A percentile compares a stretch with the other conserved stretches of the same genome.
Evolutionary conservation across 1,140 invertebrate genomes (phyloP).

Genomic region (Monochamus saltuarius): DNA sequence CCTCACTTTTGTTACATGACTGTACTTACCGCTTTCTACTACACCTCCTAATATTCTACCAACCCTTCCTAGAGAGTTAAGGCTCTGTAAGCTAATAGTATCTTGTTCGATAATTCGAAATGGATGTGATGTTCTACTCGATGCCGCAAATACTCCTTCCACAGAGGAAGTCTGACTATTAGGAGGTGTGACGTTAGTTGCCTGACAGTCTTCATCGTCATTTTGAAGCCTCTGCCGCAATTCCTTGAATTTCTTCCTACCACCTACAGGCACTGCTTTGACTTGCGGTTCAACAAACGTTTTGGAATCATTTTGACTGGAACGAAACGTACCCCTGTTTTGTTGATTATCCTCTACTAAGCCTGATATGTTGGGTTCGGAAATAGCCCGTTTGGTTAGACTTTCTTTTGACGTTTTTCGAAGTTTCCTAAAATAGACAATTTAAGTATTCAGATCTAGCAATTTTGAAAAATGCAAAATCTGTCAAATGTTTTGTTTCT

Average conservation of each 20-base stretch:
- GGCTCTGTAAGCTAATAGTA: slow-evolving; percentile 80
- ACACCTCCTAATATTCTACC: slow-evolving; percentile 61
- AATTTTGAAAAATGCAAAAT: slow-evolving; percentile 17
- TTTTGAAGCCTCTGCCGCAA: slow-evolving; percentile 81
- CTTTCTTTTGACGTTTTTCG: slow-evolving; percentile 32
- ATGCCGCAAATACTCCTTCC: slow-evolving; percentile 59
- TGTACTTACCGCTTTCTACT: slow-evolving; percentile 10
- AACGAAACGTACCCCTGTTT: slow-evolving; percentile 13
- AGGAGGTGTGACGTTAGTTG: slow-evolving; percentile 63
- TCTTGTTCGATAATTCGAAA: slow-evolving; percentile 83
- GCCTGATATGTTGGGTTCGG: slow-evolving; percentile 40
- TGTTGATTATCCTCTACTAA: slow-evolving; percentile 19
- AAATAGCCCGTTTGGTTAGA: slow-evolving; percentile 37
- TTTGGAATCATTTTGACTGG: slow-evolving; percentile 13
- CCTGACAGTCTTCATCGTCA: slow-evolving; percentile 72
- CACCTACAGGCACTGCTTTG: slow-evolving; percentile 10
- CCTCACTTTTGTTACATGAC: too few species aligned
- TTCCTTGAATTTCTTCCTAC: slow-evolving; percentile 54
- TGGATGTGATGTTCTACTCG: slow-evolving; percentile 64
- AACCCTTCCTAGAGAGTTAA: slow-evolving; percentile 79
- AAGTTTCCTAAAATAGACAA: slow-evolving; percentile 20
- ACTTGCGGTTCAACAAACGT: slow-evolving; percentile 8
- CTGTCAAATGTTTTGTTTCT: slow-evolving; percentile 22
- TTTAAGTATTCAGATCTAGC: not conserved
- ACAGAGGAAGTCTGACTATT: slow-evolving; percentile 77